These are phyloP conservation scores for Drosophila grimshawi DNA, from an alignment of 1,140 invertebrate genomes.

Conservation along the genomic window DNA sequence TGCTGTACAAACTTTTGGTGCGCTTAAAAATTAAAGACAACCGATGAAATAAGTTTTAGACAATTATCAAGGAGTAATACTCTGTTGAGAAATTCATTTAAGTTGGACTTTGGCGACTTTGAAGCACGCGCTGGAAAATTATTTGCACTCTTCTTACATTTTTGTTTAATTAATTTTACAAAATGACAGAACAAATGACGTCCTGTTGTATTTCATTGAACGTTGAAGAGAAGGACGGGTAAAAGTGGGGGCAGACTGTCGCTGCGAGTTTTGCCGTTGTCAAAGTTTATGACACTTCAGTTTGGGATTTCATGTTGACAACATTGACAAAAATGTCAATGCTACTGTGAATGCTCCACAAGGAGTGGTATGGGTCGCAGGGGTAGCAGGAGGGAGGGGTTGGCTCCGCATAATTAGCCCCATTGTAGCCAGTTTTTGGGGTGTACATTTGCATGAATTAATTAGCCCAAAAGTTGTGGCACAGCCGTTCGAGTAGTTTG, in stretches of 20 bases:
- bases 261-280: slow-evolving; percentile 51
- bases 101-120: slow-evolving; percentile 68
- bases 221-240: slow-evolving; percentile 8
- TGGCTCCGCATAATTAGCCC: slow-evolving; percentile 73
- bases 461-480: slow-evolving; percentile 72
- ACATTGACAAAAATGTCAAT: slow-evolving; percentile 81
- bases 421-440: slow-evolving; percentile 42
- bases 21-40: slow-evolving; percentile 36
- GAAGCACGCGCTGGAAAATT: slow-evolving; percentile 71
- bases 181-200: slow-evolving; percentile 41
- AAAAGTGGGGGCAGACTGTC: slow-evolving; percentile 5
- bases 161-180: slow-evolving; percentile 83
- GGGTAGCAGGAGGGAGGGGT: background rate
- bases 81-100: slow-evolving; percentile 68
- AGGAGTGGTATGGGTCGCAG: background rate
- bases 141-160: slow-evolving; percentile 78
- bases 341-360: slow-evolving; percentile 20
- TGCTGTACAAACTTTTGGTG: slow-evolving; percentile 23
- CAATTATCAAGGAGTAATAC: background rate
- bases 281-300: slow-evolving; percentile 80
- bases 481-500: slow-evolving; percentile 38
- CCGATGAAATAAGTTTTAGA: slow-evolving; percentile 28
- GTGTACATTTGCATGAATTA: slow-evolving; percentile 76
- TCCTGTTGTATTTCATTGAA: too few species aligned
- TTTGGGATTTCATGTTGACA: slow-evolving; percentile 76